phyloP scores from a whole-genome alignment of 2,797 vertebrate species.

The Erpetoichthys calabaricus region DNA sequence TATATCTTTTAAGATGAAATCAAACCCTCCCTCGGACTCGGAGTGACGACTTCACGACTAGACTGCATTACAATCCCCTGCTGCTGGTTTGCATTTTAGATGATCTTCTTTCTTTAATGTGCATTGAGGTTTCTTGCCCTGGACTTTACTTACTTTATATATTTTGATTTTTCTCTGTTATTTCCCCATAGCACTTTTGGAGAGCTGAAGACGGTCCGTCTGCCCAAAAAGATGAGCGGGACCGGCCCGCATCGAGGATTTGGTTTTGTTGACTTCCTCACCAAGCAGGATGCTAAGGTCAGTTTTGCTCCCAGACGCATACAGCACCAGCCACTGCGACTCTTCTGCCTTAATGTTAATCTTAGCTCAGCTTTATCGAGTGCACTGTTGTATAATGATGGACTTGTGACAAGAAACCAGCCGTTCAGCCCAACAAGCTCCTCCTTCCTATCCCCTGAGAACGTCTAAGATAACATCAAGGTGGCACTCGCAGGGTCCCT shows the following conservation, averaged over 20 bases:
- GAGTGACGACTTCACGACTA: too few species aligned
- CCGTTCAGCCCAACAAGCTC: too few species aligned
- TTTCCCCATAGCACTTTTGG: slow-evolving; percentile 73
- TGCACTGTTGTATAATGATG: too few species aligned
- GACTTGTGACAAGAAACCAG: too few species aligned
- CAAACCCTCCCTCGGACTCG: too few species aligned
- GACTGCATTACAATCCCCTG: too few species aligned
- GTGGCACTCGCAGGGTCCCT: too few species aligned
- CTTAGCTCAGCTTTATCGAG: too few species aligned
- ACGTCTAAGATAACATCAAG: too few species aligned
- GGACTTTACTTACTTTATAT: neutral
- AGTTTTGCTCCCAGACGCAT: slow-evolving; percentile 8
- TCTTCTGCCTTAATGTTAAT: neutral
- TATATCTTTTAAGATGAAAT: too few species aligned
- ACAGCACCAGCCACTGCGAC: neutral
- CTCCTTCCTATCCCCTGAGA: too few species aligned
- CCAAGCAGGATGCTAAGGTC: slow-evolving; percentile 95
- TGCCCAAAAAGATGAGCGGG: slow-evolving; percentile 83
- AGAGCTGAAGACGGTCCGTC: slow-evolving; percentile 81
- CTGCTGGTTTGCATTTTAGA: too few species aligned
- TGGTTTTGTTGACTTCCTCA: slow-evolving; percentile 89
- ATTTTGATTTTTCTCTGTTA: slow-evolving; percentile 1
- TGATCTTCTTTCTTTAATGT: neutral
- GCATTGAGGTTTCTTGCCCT: neutral
- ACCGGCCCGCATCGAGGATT: slow-evolving; percentile 78